Percentiles rank a stretch among this genome's conserved stretches.
These are phyloP conservation scores for Stomatorhinus ivindoensis DNA, from an alignment of 2,113 vertebrate genomes.

Conservation along the genomic window DNA sequence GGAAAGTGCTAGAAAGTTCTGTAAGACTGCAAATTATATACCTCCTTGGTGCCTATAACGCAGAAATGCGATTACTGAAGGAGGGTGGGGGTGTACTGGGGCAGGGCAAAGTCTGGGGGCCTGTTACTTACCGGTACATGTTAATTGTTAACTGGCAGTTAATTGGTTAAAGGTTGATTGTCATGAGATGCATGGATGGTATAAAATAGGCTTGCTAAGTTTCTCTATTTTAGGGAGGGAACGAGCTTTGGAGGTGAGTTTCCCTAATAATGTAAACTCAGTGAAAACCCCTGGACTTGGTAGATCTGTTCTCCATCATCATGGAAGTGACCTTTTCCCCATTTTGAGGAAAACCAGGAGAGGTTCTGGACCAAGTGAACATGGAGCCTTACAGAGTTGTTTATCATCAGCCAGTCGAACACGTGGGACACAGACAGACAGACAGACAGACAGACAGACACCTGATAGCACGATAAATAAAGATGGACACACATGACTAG, in stretches of 20 bases:
- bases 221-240: neutral
- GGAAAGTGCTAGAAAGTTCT: neutral
- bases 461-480: conserved; percentile 33
- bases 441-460: conserved; percentile 21
- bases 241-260: neutral
- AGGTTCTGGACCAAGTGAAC: neutral
- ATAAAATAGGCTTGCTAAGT: neutral
- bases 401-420: neutral
- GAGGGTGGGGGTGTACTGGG: neutral
- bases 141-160: neutral
- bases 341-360: neutral
- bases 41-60: neutral
- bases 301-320: neutral
- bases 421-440: neutral
- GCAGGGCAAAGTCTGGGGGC: neutral
- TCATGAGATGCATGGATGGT: neutral
- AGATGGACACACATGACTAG: conserved; percentile 10
- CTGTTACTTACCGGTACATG: neutral
- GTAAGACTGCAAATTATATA: neutral
- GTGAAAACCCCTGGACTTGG: neutral
- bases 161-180: neutral
- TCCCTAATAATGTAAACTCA: neutral
- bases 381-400: neutral
- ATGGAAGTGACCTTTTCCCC: neutral
- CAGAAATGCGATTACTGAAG: neutral